phyloP scores from a whole-genome alignment of 2,797 vertebrate species.

The Morus bassanus region DNA sequence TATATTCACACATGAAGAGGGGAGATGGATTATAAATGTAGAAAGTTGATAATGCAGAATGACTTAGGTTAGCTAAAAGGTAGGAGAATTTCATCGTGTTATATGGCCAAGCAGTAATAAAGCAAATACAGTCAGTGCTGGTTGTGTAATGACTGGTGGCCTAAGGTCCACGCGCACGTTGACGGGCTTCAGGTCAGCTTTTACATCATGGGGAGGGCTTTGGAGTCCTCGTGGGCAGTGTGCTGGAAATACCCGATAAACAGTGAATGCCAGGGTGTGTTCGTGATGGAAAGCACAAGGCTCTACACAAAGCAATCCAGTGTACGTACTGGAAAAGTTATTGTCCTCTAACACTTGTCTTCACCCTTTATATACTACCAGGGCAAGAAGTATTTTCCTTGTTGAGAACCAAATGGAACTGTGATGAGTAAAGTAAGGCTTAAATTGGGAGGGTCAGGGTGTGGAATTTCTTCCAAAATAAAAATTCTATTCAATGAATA shows the following conservation, averaged over 20 bases:
- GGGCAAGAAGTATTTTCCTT: neutral
- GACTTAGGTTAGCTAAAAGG: neutral
- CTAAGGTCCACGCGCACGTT: accelerated
- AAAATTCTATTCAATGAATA: neutral
- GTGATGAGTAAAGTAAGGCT: neutral
- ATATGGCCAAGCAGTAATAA: neutral
- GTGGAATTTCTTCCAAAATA: neutral
- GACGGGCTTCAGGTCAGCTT: neutral
- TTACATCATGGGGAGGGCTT: neutral
- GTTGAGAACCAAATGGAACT: neutral
- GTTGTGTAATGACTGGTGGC: neutral
- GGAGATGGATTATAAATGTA: neutral
- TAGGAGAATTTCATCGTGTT: neutral
- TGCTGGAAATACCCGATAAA: neutral
- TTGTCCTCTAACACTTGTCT: neutral
- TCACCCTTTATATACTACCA: no score
- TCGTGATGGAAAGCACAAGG: accelerated
- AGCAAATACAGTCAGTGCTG: neutral
- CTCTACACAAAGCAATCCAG: neutral
- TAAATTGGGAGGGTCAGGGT: no score
- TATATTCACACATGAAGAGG: neutral
- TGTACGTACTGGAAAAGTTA: neutral
- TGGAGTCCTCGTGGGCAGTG: neutral
- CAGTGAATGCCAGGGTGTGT: neutral
- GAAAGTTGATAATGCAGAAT: neutral